Conservation (phyloP, 1,140 invertebrate species). For the Hypsibius dujardini region DNA sequence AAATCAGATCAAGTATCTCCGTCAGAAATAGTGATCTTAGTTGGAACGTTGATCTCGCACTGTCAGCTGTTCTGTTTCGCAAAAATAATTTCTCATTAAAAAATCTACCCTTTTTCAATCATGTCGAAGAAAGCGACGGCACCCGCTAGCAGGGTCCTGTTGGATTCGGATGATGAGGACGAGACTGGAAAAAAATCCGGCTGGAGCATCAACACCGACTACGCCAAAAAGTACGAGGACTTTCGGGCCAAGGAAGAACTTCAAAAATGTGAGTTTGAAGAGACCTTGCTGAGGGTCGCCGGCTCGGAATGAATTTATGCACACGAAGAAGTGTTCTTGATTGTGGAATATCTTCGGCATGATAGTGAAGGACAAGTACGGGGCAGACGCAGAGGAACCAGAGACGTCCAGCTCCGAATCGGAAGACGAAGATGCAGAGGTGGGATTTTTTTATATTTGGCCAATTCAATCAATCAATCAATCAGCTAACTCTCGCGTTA, state of each 20-base stretch:
- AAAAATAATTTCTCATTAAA: no score
- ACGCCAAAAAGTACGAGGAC: slow-evolving; percentile 58
- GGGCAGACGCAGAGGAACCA: slow-evolving; percentile 34
- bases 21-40: no score
- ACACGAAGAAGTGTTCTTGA: neutral
- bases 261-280: slow-evolving; percentile 49
- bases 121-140: neutral
- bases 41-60: no score
- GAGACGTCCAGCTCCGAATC: slow-evolving; percentile 27
- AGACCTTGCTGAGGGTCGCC: no score
- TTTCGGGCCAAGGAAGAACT: slow-evolving; percentile 67
- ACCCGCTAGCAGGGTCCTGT: neutral
- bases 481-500: no score
- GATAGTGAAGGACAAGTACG: slow-evolving; percentile 56
- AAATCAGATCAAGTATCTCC: no score
- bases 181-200: slow-evolving; percentile 34
- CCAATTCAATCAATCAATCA: no score
- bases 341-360: slow-evolving; percentile 23
- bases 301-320: no score
- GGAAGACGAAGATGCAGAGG: slow-evolving; percentile 44
- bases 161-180: slow-evolving; percentile 27
- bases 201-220: slow-evolving; percentile 53
- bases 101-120: neutral
- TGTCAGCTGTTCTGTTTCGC: no score
- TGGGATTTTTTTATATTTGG: slow-evolving; percentile 25